Evolutionary conservation across 2,113 vertebrate species (phyloP), one percentile per base, ranked within the genome.

Genomic region (Corvus hawaiiensis): DNA sequence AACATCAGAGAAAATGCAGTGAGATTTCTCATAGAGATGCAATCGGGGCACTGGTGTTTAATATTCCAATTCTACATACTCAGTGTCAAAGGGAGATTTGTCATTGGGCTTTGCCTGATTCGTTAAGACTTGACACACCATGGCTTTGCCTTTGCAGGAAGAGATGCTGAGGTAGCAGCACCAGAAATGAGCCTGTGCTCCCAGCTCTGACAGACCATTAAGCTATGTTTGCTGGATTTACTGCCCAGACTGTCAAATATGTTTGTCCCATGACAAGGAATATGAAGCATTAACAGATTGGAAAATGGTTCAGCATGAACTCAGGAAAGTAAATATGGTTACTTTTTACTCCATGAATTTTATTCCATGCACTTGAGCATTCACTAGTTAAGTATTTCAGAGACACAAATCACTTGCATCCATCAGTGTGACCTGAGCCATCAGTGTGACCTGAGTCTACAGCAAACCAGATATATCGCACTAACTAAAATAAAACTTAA

Each of bases 311-410:
- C n/a, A 30, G 23, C 41, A 64, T 51, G 28, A 91, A 72, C 83
- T 67, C 64, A 67, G 37, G 33, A 89, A 68, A 75, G 66, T 39
- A 90, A 90, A 91, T 84, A 68, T 14, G 33, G 43, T 52, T 93
- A 62, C 72, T 79, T 84, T 95, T 92, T 87, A 83, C 58, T 76
- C 66, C 39, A 63, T 80, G 58, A 92, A 89, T 95, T 95, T 92
- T 84, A 84, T 72, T 41, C 69, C 59, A 9, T 3, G 4, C 37
- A 46, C 43, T 96, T 88, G 37, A 63, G 14, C 35, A 63, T 87
- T 89, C 66, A 44, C 68, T 32, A 13, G 28, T 71, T 62, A 86
- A 64, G 37, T 69, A 69, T 33, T 90, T 90, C 62, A 92, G 66
- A 89, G 72, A 28, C 24, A 79, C 43, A 81, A 68, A 82, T 92